Conservation (phyloP, 2,113 vertebrate species). For the Gasterosteus aculeatus region DNA sequence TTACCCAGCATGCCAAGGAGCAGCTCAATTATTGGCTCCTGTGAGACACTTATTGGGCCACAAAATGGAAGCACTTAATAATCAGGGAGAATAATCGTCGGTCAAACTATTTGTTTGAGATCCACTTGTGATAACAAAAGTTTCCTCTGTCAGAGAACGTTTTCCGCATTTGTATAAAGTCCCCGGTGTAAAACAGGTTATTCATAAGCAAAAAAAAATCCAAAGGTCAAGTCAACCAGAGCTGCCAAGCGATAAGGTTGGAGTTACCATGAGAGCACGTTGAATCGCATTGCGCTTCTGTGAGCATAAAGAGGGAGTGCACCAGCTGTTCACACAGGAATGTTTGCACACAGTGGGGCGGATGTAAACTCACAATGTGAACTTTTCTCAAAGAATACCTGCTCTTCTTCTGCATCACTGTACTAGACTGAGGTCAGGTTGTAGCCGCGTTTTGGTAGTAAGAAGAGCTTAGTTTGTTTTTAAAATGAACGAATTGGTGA, state of each 20-base stretch:
- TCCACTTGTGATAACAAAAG: not conserved
- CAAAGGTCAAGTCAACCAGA: not conserved
- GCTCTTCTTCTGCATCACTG: constrained; percentile 22
- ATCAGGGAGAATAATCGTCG: constrained; percentile 20
- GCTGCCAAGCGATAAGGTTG: not conserved
- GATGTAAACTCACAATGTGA: constrained; percentile 40
- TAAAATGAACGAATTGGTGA: constrained; percentile 56
- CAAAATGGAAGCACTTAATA: constrained; percentile 70
- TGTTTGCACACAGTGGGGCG: constrained; percentile 65
- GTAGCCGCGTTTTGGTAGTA: not conserved
- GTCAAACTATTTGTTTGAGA: not conserved
- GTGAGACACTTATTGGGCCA: constrained; percentile 42
- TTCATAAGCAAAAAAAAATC: constrained; percentile 11
- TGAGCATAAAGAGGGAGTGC: constrained; percentile 38
- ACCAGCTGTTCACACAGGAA: constrained; percentile 70
- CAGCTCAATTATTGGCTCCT: constrained; percentile 9
- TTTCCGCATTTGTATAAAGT: constrained; percentile 37
- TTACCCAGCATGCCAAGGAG: constrained; percentile 6
- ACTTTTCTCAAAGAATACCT: constrained; percentile 39
- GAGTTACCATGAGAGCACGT: constrained; percentile 39
- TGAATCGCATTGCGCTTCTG: constrained; percentile 5
- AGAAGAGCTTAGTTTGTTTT: constrained; percentile 12
- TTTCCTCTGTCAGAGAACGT: not conserved
- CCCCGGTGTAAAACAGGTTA: constrained; percentile 15
- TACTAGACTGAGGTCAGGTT: too few species aligned